Evolutionary conservation across 2,113 vertebrate genomes (phyloP).

Genomic region (Phyllostomus hastatus): DNA sequence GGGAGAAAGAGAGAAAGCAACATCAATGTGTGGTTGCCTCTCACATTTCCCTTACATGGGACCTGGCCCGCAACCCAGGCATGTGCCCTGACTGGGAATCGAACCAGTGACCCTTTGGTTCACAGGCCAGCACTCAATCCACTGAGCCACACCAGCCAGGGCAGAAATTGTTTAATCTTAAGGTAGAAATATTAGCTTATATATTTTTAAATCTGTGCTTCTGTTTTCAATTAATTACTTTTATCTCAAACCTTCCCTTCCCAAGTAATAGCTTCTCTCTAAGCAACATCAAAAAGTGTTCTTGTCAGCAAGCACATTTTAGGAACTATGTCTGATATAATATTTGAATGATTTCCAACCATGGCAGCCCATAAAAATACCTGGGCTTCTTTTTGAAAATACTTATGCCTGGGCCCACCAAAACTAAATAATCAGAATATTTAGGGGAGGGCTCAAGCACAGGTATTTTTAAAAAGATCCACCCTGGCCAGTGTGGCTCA

Average conservation of each 20-base stretch:
- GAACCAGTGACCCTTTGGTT: no score
- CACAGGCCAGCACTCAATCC: no score
- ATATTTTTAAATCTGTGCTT: not conserved
- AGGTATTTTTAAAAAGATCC: not conserved
- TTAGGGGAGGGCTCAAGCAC: not conserved
- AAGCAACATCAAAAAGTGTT: conserved; percentile 19
- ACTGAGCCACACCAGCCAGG: no score
- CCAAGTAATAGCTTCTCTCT: not conserved
- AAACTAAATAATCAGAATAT: not conserved
- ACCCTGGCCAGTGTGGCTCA: no score
- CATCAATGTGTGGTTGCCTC: no score
- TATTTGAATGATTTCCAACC: not conserved
- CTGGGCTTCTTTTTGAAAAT: not conserved
- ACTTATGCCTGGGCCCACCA: not conserved
- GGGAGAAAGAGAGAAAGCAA: no score
- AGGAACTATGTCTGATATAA: not conserved
- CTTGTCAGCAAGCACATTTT: not conserved
- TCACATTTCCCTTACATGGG: no score
- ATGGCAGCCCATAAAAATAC: not conserved
- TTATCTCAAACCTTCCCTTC: not conserved
- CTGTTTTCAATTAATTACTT: not conserved
- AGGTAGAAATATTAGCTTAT: not conserved
- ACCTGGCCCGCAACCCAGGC: no score
- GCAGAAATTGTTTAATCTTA: conserved; percentile 17
- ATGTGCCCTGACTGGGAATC: no score